These are phyloP conservation scores for Nautilus pompilius DNA, from an alignment of 1,140 invertebrate species.

Conservation along the genomic window DNA sequence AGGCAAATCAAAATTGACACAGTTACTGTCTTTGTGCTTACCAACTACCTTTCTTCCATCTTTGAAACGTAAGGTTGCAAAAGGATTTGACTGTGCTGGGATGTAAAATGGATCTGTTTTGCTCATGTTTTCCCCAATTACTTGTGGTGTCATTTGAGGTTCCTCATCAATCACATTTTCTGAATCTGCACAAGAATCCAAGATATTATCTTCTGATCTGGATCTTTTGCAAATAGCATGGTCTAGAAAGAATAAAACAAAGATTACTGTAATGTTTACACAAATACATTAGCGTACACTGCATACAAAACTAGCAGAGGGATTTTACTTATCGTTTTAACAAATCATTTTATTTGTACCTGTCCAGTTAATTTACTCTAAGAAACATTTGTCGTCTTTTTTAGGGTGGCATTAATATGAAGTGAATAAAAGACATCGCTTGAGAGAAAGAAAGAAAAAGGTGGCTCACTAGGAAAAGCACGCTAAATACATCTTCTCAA, in stretches of 20 bases:
- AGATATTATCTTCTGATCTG: conserved; percentile 46
- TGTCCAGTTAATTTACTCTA: background rate
- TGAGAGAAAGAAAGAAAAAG: too few species aligned
- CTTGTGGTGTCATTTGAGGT: conserved; percentile 32
- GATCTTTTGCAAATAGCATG: conserved; percentile 34
- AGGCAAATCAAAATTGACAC: conserved; percentile 27
- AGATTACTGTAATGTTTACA: background rate
- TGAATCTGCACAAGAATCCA: conserved; percentile 29
- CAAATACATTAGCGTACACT: too few species aligned
- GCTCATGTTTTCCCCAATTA: conserved; percentile 51
- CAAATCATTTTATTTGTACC: background rate
- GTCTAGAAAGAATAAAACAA: conserved; percentile 4
- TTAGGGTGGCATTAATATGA: background rate
- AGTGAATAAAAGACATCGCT: conserved; percentile 3
- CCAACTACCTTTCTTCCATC: conserved; percentile 44
- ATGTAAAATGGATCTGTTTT: conserved; percentile 50
- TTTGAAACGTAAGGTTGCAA: conserved; percentile 38
- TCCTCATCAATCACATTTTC: conserved; percentile 24
- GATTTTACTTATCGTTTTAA: too few species aligned
- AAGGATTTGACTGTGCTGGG: conserved; percentile 46
- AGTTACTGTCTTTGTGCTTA: conserved; percentile 23
- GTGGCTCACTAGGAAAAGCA: conserved; percentile 7
- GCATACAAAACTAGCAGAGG: too few species aligned
- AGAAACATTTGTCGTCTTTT: background rate
- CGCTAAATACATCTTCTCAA: background rate